phyloP scores from a whole-genome alignment of 2,113 vertebrate genomes.

The Saccopteryx leptura region DNA sequence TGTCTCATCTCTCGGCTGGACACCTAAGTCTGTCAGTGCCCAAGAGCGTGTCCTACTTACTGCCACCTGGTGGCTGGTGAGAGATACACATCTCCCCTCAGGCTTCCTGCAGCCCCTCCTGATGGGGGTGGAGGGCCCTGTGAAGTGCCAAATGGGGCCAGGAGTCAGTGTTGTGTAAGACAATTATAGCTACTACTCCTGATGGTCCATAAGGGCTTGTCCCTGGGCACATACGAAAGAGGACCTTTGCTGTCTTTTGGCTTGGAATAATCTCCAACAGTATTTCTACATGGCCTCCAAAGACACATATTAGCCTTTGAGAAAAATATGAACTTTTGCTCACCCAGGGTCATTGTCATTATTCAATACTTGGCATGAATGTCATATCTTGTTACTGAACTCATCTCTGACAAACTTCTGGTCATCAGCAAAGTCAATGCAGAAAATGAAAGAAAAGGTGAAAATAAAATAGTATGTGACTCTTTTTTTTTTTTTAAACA shows the following conservation, averaged over 20 bases:
- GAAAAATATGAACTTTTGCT: neutral
- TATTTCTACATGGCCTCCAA: neutral
- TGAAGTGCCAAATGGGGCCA: conserved; percentile 4
- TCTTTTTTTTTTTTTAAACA: neutral
- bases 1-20: neutral
- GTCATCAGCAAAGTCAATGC: neutral
- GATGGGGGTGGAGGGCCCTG: neutral
- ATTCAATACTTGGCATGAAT: neutral
- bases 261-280: neutral
- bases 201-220: neutral
- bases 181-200: neutral
- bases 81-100: neutral
- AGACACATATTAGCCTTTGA: neutral
- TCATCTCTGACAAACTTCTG: neutral
- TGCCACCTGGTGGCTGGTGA: neutral
- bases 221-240: neutral
- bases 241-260: conserved; percentile 13
- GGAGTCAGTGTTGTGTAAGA: conserved; percentile 13
- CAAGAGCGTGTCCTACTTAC: neutral
- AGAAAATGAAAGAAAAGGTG: neutral
- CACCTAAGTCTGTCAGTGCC: no score
- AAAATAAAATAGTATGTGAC: neutral
- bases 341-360: neutral
- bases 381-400: neutral
- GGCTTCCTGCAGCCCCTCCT: neutral